phyloP scores from a whole-genome alignment of 2,797 vertebrate genomes.

The Euthynnus affinis region DNA sequence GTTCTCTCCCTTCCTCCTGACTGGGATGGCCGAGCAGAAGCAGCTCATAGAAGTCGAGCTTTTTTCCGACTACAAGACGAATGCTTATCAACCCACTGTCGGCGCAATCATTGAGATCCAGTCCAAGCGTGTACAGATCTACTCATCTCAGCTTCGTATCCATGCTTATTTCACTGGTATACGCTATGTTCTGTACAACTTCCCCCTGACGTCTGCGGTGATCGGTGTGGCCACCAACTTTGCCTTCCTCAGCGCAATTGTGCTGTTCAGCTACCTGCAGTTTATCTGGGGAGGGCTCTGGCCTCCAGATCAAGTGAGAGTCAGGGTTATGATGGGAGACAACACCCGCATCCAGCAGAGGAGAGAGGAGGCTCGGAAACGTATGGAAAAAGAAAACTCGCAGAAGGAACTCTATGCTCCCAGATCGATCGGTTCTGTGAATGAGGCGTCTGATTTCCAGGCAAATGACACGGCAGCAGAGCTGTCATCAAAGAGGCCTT shows the following conservation, averaged over 20 bases:
- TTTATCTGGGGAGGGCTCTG: slow-evolving; percentile 90
- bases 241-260: slow-evolving; percentile 89
- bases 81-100: slow-evolving; percentile 88
- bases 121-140: slow-evolving; percentile 90
- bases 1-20: slow-evolving; percentile 89
- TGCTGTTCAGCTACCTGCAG: slow-evolving; percentile 93
- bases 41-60: slow-evolving; percentile 92
- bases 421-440: slow-evolving; percentile 66
- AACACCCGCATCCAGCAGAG: slow-evolving; percentile 84
- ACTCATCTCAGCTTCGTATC: slow-evolving; percentile 90
- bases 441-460: slow-evolving; percentile 48
- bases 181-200: slow-evolving; percentile 92
- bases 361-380: slow-evolving; percentile 83
- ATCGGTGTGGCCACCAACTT: slow-evolving; percentile 93
- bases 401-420: slow-evolving; percentile 71
- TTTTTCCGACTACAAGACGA: slow-evolving; percentile 88
- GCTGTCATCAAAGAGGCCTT: slow-evolving; percentile 47
- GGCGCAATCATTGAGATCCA: slow-evolving; percentile 91
- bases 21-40: slow-evolving; percentile 91
- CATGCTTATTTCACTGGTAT: slow-evolving; percentile 94
- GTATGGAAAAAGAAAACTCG: slow-evolving; percentile 81
- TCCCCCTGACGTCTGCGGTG: slow-evolving; percentile 91
- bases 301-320: slow-evolving; percentile 87
- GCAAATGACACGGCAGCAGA: slow-evolving; percentile 46
- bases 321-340: slow-evolving; percentile 88